phyloP scores from a whole-genome alignment of 2,888 invertebrate species.

The Agrotis segetum region DNA sequence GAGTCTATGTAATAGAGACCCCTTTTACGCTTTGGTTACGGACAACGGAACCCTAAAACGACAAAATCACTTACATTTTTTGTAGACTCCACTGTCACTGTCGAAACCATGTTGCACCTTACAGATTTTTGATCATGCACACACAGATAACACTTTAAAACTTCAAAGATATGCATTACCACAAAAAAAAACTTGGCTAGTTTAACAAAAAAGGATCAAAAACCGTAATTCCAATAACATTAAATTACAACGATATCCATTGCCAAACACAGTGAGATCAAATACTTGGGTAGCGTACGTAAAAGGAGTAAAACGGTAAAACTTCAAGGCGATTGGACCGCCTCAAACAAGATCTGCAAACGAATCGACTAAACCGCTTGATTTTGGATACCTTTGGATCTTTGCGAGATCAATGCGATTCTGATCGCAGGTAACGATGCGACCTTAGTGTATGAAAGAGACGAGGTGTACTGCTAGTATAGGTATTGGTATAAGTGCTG shows the following conservation, averaged over 20 bases:
- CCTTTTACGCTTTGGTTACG: too few species aligned
- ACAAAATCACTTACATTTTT: too few species aligned
- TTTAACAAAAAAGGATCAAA: background rate
- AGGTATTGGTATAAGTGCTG: background rate
- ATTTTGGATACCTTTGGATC: constrained; percentile 57
- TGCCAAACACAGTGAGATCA: constrained; percentile 40
- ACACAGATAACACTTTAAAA: background rate
- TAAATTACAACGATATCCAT: constrained; percentile 33
- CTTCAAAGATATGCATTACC: background rate
- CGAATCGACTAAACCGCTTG: constrained; percentile 60
- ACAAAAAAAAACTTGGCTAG: background rate
- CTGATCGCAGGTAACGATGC: constrained; percentile 57
- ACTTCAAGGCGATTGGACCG: constrained; percentile 60
- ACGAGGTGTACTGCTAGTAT: background rate
- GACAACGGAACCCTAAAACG: too few species aligned
- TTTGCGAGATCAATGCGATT: constrained; percentile 68
- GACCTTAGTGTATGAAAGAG: constrained; percentile 52
- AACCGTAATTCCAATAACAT: constrained; percentile 16
- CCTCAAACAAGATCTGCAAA: constrained; percentile 62
- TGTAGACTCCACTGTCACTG: too few species aligned
- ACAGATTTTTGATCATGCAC: background rate
- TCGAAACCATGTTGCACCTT: background rate
- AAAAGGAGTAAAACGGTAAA: constrained; percentile 56
- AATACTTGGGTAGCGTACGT: constrained; percentile 32
- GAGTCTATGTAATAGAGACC: too few species aligned